Percentiles rank a stretch among this genome's conserved stretches.
Evolutionary conservation across 1,140 invertebrate species (phyloP).

Genomic region (Cephus cinctus): DNA sequence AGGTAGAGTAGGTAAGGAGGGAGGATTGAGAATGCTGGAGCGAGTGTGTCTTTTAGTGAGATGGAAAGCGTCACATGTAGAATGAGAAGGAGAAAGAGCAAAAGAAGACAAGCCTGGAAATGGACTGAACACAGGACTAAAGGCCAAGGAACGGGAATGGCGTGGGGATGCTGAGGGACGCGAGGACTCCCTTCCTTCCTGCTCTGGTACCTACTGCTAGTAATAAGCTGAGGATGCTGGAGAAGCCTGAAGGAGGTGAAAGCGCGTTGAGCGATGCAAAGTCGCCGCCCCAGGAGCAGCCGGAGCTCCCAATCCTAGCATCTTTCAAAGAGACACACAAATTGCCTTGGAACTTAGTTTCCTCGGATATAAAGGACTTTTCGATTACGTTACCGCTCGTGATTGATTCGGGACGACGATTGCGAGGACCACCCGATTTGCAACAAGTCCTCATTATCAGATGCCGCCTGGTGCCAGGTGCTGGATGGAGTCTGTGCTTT

Average conservation of each 20-base stretch:
- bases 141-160: not conserved
- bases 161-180: not conserved
- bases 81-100: not conserved
- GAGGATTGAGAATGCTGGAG: slow-evolving; percentile 4
- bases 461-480: too few species aligned
- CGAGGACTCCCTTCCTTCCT: not conserved
- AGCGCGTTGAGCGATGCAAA: slow-evolving; percentile 47
- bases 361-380: slow-evolving; percentile 52
- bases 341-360: slow-evolving; percentile 56
- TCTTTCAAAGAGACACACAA: slow-evolving; percentile 54
- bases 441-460: too few species aligned
- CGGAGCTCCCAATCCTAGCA: not conserved
- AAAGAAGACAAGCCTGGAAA: not conserved
- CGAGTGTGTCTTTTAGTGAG: not conserved
- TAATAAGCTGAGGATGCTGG: too few species aligned
- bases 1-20: slow-evolving; percentile 12
- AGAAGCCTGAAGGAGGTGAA: not conserved
- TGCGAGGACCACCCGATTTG: slow-evolving; percentile 33
- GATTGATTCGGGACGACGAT: slow-evolving; percentile 51
- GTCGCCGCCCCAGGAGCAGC: slow-evolving; percentile 27
- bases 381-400: slow-evolving; percentile 49
- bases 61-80: not conserved
- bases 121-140: not conserved
- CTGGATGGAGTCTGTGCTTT: too few species aligned
- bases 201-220: too few species aligned